Base-by-base conservation (phyloP, 2,797 vertebrate genomes). In the Rhynchonycteris naso region DNA sequence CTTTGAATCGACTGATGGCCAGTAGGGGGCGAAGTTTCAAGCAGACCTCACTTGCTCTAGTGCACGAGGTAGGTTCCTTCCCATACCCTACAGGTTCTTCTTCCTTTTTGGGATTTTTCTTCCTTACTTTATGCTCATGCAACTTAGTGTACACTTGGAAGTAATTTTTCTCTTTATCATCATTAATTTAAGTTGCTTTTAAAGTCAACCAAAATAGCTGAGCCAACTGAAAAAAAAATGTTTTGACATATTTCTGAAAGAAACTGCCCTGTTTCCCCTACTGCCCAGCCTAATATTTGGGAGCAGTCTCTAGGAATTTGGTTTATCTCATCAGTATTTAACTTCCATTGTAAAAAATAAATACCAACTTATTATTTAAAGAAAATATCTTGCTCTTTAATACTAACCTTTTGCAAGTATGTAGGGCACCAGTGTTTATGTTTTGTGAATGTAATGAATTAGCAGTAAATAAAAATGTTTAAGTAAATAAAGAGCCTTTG, bases 21-120 rank as follows among this genome's bases (percentile, higher is more conserved):
- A 99, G 98, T 97, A 98, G 99, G 92, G 99, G 99, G 88, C 99
- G 99, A 93, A 99, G 93, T 97, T 99, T 99, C 98, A 99, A 99
- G 97, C 99, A 99, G 97, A 99, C 97, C 63, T 97, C 99, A 88
- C 98, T 98, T 0, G 98, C 99, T 18, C 98, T 99, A n/a, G 98
- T 99, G 69, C 99, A 99, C 16, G 99, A 99, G 98, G 99, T 99
- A 98, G 97, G 98, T 72, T 10, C 59, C 7, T 24, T 43, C 16
- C 4, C 1, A 54, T 18, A 10, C 11, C 52, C 26, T 61, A n/a
- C 3, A 24, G 28, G 26, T 24, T 79, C 65, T 82, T 24, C 75
- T 86, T 0, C 0, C 24, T 75, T 15, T 95, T 5, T 9, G 19
- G 18, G 19, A 63, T 38, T 47, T 47, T 94, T 61, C 4, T 16